These are phyloP conservation scores for Epinephelus coioides DNA, from an alignment of 2,797 vertebrate genomes.

Conservation along the genomic window DNA sequence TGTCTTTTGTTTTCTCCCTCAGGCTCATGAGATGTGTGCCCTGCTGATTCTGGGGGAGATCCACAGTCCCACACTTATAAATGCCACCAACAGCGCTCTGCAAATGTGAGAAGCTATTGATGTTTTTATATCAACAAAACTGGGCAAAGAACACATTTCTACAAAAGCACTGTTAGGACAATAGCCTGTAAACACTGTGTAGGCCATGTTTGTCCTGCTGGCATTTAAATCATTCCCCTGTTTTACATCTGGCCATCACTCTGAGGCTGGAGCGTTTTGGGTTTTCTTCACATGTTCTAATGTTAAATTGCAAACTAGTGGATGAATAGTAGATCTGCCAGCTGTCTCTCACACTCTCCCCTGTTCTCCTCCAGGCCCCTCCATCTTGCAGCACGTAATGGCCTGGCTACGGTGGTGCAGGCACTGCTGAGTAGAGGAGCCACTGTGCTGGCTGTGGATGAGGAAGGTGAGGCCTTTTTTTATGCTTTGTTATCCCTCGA, in stretches of 20 bases:
- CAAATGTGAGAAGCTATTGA: slow-evolving; percentile 92
- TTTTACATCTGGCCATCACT: neutral
- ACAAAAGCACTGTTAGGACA: neutral
- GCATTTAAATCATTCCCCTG: no score
- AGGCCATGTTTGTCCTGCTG: neutral
- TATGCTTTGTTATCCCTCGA: neutral
- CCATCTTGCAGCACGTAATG: slow-evolving; percentile 96
- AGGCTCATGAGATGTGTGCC: slow-evolving; percentile 99
- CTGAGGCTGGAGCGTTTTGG: neutral
- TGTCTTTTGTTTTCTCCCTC: slow-evolving; percentile 16
- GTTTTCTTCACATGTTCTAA: neutral
- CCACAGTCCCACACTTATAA: slow-evolving; percentile 97
- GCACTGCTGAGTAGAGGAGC: slow-evolving; percentile 96
- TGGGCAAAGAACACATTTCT: neutral
- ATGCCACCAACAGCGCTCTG: slow-evolving; percentile 95
- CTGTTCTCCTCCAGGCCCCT: slow-evolving; percentile 88
- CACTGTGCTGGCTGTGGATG: slow-evolving; percentile 97
- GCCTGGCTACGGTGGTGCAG: slow-evolving; percentile 96
- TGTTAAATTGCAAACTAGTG: neutral
- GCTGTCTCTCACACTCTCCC: neutral
- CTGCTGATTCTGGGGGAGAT: slow-evolving; percentile 98
- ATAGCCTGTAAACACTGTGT: neutral
- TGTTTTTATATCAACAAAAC: neutral
- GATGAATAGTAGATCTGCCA: neutral
- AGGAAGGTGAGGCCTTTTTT: slow-evolving; percentile 89